Evolutionary conservation across 1,140 invertebrate genomes (phyloP), one percentile per base, ranked within the genome.

Genomic region (Coboldia fuscipes): DNA sequence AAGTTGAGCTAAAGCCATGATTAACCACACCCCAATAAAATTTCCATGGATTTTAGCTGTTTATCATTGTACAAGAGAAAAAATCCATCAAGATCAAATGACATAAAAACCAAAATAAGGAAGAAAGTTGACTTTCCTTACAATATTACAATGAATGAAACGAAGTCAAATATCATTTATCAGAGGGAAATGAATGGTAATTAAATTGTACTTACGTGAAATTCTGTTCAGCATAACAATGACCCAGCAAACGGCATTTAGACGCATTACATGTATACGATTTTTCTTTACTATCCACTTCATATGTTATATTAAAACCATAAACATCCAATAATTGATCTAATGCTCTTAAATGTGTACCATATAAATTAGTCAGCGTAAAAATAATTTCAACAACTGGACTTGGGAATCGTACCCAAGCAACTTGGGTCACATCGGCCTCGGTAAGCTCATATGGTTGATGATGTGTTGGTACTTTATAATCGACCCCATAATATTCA

Each of bases 241-340:
- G 68, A 13, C 86, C 86, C 2, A 80, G 66, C 38, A 75, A 80
- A 0, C 81, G 78, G 48, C 85, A 90, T 32, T 72, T 66, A 30
- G 70, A 64, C 13, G 79, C 70, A 26, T 71, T 80, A 49, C 84
- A 90, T 5, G 72, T 67, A 22, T 68, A 57, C 2, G 58, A 40
- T 40, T 67, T 65, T 14, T 63, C 58, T 9, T 59, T 46, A 22
- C 48, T 48, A 38, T 58, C 49, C 39, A 89, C 72, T 47, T 85
- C 80, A 50, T 88, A 90, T 4, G 84, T 90, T 40, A 90, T 74
- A 53, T 93, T 93, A 59, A 93, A 89, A 6, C 85, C 86, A 48
- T 77, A 88, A 3, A 86, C 81, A 39, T 85, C 72, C 15, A 88
- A 60, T 8, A 90, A 60, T 33, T 75, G 68, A 41, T 83, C 70